Base-by-base conservation (phyloP, 2,888 invertebrate genomes). In the Glyphotaelius pellucidus region DNA sequence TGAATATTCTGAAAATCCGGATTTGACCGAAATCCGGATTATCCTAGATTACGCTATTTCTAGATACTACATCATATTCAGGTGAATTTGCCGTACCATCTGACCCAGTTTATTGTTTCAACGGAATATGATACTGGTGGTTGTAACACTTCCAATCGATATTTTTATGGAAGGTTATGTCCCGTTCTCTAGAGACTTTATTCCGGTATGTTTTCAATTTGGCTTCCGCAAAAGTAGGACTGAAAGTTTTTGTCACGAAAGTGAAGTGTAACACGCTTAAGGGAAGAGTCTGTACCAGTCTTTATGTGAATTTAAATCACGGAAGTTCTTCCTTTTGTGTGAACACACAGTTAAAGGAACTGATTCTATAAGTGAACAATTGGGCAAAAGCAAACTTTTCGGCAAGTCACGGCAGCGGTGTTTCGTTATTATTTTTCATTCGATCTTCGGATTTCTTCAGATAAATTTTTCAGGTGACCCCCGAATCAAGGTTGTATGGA, bases 101-200 rank as follows among this genome's bases (percentile, higher is more conserved):
- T 83, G 42, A 86, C 86, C 86, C 30, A 86, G 38, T 86, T 86
- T 86, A 42, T 86, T 86, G n/a, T 86, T 86, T 47, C 42, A 86
- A 12, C 42, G 25, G 86, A 86, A 7, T 85, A 42, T 38, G 35
- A 38, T 32, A 67, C 25, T 1, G 67, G 25, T n/a, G 67, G 25
- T 38, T 11, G 38, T 86, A n/a, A 35, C 85, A 25, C 35, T 32
- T 85, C 11, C 47, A 30, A 86, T 86, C 86, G 86, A 86, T 86
- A 42, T 35, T 35, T 47, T 86, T 86, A 86, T 86, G 86, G 30
- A 47, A 86, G 86, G 42, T 86, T 42, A 42, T 86, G 86, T n/a
- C 25, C 67, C 19, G 67, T 67, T 67, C 67, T 67, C 67, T 25
- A 67, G 67, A 67, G 67, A 67, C 25, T 67, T 67, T 67, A 67